Percentiles rank a stretch among this genome's conserved stretches.
Evolutionary conservation across 37 sponge, comb jelly and placozoan species (phyloP).

Genomic region (Beroe ovata): DNA sequence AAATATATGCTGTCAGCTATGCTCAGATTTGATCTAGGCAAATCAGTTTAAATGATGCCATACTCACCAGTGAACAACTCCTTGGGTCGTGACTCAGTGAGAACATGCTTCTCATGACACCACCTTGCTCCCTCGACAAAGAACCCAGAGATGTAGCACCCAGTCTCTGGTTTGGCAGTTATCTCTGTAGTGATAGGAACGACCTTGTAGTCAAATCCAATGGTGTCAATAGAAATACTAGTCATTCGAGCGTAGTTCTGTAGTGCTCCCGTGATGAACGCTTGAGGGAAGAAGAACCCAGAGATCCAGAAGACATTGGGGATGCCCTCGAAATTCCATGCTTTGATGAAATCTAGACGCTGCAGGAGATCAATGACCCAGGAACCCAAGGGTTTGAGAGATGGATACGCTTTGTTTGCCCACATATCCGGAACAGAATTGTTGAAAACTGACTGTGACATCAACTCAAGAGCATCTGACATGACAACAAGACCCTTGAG

Average conservation of each 20-base stretch:
- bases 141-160: slow-evolving; percentile 92
- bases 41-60: no score
- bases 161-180: slow-evolving; percentile 81
- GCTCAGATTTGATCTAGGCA: no score
- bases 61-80: slow-evolving; percentile 82
- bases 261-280: slow-evolving; percentile 96
- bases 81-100: slow-evolving; percentile 91
- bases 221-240: slow-evolving; percentile 91
- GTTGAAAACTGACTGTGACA: slow-evolving; percentile 90
- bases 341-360: slow-evolving; percentile 49
- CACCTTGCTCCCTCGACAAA: slow-evolving; percentile 93
- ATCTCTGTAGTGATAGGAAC: slow-evolving; percentile 66
- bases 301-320: slow-evolving; percentile 87
- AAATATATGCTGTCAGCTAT: no score
- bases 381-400: slow-evolving; percentile 93
- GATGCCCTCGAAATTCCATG: slow-evolving; percentile 25
- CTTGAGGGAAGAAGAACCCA: slow-evolving; percentile 98
- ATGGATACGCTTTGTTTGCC: slow-evolving; percentile 94
- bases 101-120: slow-evolving; percentile 71
- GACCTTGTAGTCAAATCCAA: slow-evolving; percentile 88
- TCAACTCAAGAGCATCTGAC: slow-evolving; percentile 88
- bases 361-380: slow-evolving; percentile 87
- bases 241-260: slow-evolving; percentile 94
- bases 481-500: slow-evolving; percentile 94
- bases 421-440: slow-evolving; percentile 86